Conservation (phyloP, 2,797 vertebrate genomes). For the Rhinella marina region DNA sequence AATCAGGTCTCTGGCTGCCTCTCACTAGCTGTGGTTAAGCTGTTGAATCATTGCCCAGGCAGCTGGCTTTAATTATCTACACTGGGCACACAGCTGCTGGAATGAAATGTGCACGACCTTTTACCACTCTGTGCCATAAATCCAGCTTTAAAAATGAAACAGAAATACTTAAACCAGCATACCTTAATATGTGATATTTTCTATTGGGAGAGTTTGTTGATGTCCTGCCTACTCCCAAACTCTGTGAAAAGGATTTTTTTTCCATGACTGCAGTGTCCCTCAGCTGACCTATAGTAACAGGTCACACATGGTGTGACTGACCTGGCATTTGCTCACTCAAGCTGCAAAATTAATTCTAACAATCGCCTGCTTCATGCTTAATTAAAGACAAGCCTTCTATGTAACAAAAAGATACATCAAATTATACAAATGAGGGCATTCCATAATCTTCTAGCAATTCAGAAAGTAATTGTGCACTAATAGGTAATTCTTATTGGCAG, state of each 20-base stretch:
- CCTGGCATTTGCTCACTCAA: not conserved
- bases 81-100: conserved; percentile 9
- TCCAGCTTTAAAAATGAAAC: not conserved
- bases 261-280: not conserved
- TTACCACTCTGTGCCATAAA: not conserved
- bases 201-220: not conserved
- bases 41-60: conserved; percentile 52
- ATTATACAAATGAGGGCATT: not conserved
- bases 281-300: not conserved
- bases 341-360: conserved; percentile 33
- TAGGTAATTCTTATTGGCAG: too few species aligned
- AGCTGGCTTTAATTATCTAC: conserved; percentile 2
- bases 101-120: not conserved
- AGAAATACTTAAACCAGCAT: conserved; percentile 39
- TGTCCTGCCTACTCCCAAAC: not conserved
- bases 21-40: conserved; percentile 30
- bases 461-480: too few species aligned
- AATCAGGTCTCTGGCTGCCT: conserved; percentile 29
- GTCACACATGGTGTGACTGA: conserved; percentile 12
- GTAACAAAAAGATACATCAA: not conserved
- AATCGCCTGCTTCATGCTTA: conserved; percentile 7
- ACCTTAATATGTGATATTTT: conserved; percentile 38
- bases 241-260: not conserved
- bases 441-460: too few species aligned
- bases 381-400: conserved; percentile 12